These are phyloP conservation scores for Pyxicephalus adspersus DNA, from an alignment of 2,113 vertebrate genomes.

Conservation along the genomic window DNA sequence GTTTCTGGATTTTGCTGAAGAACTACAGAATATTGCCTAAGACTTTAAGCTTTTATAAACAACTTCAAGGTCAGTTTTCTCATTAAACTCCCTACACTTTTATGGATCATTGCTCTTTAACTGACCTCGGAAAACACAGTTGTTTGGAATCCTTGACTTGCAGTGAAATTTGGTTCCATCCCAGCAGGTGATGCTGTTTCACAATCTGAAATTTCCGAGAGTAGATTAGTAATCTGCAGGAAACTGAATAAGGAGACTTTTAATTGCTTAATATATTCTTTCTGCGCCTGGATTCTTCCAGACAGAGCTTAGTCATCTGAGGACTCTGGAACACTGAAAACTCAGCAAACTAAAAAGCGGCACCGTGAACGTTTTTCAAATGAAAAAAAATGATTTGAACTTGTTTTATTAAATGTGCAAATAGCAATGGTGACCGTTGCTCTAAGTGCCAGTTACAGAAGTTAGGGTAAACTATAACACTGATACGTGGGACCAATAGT, in stretches of 20 bases:
- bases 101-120: slow-evolving; percentile 59
- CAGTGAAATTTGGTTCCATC: slow-evolving; percentile 2
- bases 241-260: slow-evolving; percentile 55
- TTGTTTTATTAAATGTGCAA: no score
- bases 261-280: slow-evolving; percentile 65
- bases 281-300: slow-evolving; percentile 51
- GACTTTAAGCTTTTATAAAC: slow-evolving; percentile 1
- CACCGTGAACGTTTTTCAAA: slow-evolving; percentile 65
- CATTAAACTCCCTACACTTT: background rate
- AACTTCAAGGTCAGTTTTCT: background rate
- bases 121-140: background rate
- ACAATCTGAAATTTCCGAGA: slow-evolving; percentile 62
- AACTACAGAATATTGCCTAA: background rate
- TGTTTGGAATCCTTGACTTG: background rate
- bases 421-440: no score
- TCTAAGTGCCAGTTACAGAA: no score
- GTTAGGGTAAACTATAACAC: no score
- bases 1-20: background rate
- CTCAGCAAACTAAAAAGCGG: slow-evolving; percentile 65
- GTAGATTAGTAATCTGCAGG: background rate
- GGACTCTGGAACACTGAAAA: slow-evolving; percentile 63
- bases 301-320: slow-evolving; percentile 66
- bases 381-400: no score
- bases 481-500: no score
- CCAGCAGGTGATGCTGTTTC: slow-evolving; percentile 67